Base-by-base conservation (phyloP, 2,888 invertebrate genomes). In the Orgyia antiqua region DNA sequence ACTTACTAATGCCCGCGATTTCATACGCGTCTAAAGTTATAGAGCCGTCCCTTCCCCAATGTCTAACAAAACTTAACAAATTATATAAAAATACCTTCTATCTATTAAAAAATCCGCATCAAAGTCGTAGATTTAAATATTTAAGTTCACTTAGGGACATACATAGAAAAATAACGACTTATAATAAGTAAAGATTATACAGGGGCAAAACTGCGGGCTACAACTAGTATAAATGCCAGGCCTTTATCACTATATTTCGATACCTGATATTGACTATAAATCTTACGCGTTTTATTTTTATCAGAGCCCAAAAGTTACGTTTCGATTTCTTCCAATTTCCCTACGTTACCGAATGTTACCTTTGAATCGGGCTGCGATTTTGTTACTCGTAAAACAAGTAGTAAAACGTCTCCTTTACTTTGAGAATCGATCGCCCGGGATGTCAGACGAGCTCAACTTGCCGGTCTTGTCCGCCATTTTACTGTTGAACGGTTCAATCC, bases 311-410 rank as follows among this genome's bases (percentile, higher is more conserved):
- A 46, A 42, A 47, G 56, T 47, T 36, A 51, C 51, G 42, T 39
- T 28, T 38, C 43, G 43, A 51, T 63, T 54, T 57, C 50, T 39
- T 28, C 37, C 43, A 42, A 51, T 63, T 54, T 57, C 50, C 48
- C 39, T 56, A 49, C 45, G 51, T 51, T 34, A 31, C 24, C 24
- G 13, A 29, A 29, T 33, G 33, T 51, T 55, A 47, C 51, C 35
- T 33, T 49, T 58, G 55, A 60, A 72, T 74, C 70, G 61, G 44
- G 54, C 57, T 42, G 53, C 68, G 63, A 66, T 74, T 63, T 62
- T 58, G 49, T 48, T 52, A 57, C 58, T 68, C 73, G 72, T 75
- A 73, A 75, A 75, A 68, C 60, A 63, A 60, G 71, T 51, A 64
- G 68, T 71, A 69, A 68, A 73, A 63, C 55, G 64, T 68, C 65